Percentiles rank a stretch among this genome's conserved stretches.
Conservation (phyloP, 1,140 invertebrate species). For the Musca vetustissima region DNA sequence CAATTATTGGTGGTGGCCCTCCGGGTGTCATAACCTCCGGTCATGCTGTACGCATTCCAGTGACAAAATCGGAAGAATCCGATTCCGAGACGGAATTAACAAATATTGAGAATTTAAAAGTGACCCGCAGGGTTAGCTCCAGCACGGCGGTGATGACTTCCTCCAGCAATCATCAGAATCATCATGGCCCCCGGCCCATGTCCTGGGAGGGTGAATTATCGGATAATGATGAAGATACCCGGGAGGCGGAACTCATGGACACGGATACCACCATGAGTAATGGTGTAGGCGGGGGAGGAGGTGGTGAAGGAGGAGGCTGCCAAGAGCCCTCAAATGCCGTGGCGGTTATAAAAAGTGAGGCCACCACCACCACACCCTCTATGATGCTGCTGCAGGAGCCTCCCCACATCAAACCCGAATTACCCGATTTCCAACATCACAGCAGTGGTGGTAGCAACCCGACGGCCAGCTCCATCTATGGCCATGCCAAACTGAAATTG, state of each 20-base stretch:
- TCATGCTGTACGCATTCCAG: slow-evolving; percentile 44
- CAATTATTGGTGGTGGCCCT: slow-evolving; percentile 1
- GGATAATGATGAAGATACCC: slow-evolving; percentile 60
- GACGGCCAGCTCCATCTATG: not conserved
- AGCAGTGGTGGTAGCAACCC: too few species aligned
- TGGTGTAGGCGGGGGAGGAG: slow-evolving; percentile 10
- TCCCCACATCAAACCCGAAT: slow-evolving; percentile 39
- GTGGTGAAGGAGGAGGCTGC: not conserved
- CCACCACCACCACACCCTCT: slow-evolving; percentile 27
- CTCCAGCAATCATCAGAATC: slow-evolving; percentile 36
- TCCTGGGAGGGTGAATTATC: slow-evolving; percentile 89
- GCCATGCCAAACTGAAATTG: slow-evolving; percentile 37
- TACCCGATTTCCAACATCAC: slow-evolving; percentile 40
- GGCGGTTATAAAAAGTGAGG: slow-evolving; percentile 44
- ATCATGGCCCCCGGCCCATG: slow-evolving; percentile 73
- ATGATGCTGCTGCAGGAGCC: slow-evolving; percentile 30
- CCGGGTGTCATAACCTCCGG: not conserved
- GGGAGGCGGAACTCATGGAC: slow-evolving; percentile 56
- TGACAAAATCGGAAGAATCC: slow-evolving; percentile 45
- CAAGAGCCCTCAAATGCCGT: slow-evolving; percentile 23
- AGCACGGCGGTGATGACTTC: not conserved
- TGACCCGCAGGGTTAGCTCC: slow-evolving; percentile 33
- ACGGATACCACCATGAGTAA: slow-evolving; percentile 41
- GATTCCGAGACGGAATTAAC: slow-evolving; percentile 52
- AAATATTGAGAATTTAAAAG: slow-evolving; percentile 53